Percentiles rank a stretch among this genome's conserved stretches.
Conservation (phyloP, 2,797 vertebrate genomes). For the Natrix natrix region DNA sequence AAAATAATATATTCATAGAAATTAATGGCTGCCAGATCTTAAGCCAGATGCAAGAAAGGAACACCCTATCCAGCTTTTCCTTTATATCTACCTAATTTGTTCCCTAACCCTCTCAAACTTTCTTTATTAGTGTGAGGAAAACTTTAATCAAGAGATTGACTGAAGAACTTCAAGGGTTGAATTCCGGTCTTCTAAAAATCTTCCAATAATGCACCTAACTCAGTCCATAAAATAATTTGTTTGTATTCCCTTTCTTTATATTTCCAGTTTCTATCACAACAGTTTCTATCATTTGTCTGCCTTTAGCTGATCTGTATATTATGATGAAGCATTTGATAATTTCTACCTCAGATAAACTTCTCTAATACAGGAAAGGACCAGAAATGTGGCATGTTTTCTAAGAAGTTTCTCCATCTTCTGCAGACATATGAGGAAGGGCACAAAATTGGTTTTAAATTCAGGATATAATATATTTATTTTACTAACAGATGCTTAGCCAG, state of each 20-base stretch:
- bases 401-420: not conserved
- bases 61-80: not conserved
- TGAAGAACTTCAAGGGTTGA: not conserved
- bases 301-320: not conserved
- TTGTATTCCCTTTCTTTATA: not conserved
- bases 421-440: not conserved
- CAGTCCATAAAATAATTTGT: not conserved
- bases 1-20: not conserved
- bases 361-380: not conserved
- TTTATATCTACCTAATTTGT: not conserved
- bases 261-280: not conserved
- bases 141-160: not conserved
- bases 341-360: not conserved
- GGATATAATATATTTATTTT: not conserved
- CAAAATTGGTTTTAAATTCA: not conserved
- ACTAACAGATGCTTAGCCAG: not conserved
- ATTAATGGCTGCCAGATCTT: not conserved
- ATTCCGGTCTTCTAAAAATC: not conserved
- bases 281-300: not conserved
- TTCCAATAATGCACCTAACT: not conserved
- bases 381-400: not conserved
- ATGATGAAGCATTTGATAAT: not conserved
- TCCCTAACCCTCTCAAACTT: not conserved
- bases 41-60: not conserved
- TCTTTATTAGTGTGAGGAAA: not conserved